phyloP scores from a whole-genome alignment of 2,888 invertebrate genomes.

The Drosophila recens region DNA sequence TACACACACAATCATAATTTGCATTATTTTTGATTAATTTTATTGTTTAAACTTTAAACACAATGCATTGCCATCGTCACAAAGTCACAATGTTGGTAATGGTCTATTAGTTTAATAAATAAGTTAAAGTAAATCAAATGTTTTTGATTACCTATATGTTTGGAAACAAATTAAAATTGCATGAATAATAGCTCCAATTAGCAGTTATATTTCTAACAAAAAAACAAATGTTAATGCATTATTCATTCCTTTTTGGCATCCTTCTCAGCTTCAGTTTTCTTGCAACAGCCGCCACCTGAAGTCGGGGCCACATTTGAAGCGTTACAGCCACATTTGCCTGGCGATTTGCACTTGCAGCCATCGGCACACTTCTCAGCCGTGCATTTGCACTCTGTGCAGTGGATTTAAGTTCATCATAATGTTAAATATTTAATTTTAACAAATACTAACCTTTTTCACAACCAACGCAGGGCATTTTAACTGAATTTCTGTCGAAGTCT shows the following conservation, averaged over 20 bases:
- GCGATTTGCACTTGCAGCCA: conserved; percentile 78
- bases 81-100: conserved; percentile 69
- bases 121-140: conserved; percentile 44
- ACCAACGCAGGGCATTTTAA: conserved; percentile 78
- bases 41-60: conserved; percentile 7
- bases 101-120: conserved; percentile 58
- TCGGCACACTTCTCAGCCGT: conserved; percentile 80
- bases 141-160: conserved; percentile 58
- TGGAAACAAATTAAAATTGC: conserved; percentile 51
- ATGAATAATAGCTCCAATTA: conserved; percentile 40
- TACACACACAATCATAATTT: conserved; percentile 44
- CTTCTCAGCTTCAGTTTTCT: conserved; percentile 19
- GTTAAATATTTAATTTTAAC: not conserved
- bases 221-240: conserved; percentile 42
- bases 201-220: conserved; percentile 33
- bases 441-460: conserved; percentile 70
- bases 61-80: conserved; percentile 69
- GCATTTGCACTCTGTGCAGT: conserved; percentile 81
- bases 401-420: not conserved
- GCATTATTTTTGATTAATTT: conserved; percentile 24
- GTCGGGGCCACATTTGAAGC: conserved; percentile 10
- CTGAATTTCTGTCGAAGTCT: not conserved
- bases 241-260: conserved; percentile 40
- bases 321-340: conserved; percentile 61
- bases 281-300: conserved; percentile 38